Evolutionary conservation across 2,113 vertebrate genomes (phyloP), one percentile per base, ranked within the genome.

Genomic region (Vidua chalybeata): DNA sequence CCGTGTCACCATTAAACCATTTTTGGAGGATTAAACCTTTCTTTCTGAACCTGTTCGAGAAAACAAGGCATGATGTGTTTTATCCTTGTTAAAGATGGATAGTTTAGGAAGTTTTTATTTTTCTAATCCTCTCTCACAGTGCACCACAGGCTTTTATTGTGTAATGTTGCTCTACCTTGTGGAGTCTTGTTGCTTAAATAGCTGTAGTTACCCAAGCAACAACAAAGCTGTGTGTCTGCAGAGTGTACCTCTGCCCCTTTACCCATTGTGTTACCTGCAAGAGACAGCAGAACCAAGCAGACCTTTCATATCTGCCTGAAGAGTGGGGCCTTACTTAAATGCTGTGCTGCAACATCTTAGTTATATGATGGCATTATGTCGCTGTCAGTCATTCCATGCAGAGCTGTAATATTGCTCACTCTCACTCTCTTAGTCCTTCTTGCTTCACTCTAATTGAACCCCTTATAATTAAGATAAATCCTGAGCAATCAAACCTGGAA

Each of bases 401-500:
- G 76, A 84, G 84, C 67, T 90, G 72, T 75, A 78, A 63, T 64
- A 77, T 75, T 51, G 56, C 88, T 93, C 17, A 4, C 69, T 96
- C 66, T 87, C 66, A 48, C 78, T 95, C 74, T 94, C 59, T 77
- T 75, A 76, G 71, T 90, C 86, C 77, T n/a, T 74, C 49, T 92
- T 33, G 28, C 66, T 79, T 96, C 86, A 81, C 94, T 93, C 69
- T 95, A 94, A 97, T 94, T 92, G 95, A 89, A 48, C 48, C 15
- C 22, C 61, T 84, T 72, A 77, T 89, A 94, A 96, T 96, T 96
- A 96, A 96, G 94, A 97, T 95, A 92, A 96, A 96, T 92, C 92
- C 64, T 64, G 66, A 94, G 96, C 93, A 96, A 96, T 96, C 94
- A 96, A 82, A 94, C 84, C 88, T 78, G 93, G 96, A 97, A 96